These are phyloP conservation scores for Isichthys henryi DNA, from an alignment of 2,113 vertebrate species.

Conservation along the genomic window DNA sequence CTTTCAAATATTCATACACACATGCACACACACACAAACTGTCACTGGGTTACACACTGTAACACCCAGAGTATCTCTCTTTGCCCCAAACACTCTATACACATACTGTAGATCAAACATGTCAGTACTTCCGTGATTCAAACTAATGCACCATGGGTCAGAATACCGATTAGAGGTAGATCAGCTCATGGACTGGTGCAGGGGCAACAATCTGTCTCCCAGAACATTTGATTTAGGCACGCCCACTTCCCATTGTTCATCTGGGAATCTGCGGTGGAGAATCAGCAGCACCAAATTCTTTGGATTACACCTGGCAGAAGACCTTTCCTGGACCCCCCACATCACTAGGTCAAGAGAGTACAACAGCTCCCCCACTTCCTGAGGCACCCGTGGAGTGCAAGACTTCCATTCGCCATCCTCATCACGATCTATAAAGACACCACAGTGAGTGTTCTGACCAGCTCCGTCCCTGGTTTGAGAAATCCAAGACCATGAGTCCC, in stretches of 20 bases:
- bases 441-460: neutral
- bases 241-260: neutral
- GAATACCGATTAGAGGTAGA: too few relatives aligned
- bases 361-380: neutral
- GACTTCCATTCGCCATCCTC: neutral
- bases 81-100: neutral
- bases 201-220: neutral
- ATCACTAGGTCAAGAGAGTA: neutral
- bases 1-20: neutral
- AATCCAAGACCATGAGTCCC: neutral
- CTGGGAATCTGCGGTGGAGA: neutral
- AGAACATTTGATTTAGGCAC: neutral
- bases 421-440: neutral
- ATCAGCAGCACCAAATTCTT: neutral
- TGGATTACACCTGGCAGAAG: neutral
- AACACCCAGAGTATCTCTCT: neutral
- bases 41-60: neutral
- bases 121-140: neutral
- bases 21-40: neutral
- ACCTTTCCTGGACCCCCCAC: neutral
- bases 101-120: neutral
- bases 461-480: too few relatives aligned
- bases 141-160: neutral
- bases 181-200: too few relatives aligned
- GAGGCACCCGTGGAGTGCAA: neutral